These are phyloP conservation scores for Ardeotis arabs DNA, from an alignment of 2,113 vertebrate species.

Conservation along the genomic window DNA sequence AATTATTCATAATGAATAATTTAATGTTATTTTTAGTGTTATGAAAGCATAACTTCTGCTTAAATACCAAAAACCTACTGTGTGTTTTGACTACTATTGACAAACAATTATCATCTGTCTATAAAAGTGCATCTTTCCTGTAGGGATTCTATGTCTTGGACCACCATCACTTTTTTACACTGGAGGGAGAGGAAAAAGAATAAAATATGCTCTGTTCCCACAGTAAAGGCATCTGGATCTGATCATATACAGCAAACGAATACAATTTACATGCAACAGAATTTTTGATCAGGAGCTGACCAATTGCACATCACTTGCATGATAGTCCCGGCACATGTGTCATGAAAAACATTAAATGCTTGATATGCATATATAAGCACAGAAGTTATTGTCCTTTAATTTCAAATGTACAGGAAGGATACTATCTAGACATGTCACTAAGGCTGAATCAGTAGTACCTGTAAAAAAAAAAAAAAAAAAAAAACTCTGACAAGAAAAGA, in stretches of 20 bases:
- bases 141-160: not conserved
- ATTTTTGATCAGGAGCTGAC: not conserved
- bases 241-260: not conserved
- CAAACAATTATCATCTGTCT: not conserved
- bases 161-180: not conserved
- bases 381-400: not conserved
- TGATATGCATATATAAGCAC: not conserved
- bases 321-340: not conserved
- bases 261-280: not conserved
- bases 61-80: not conserved
- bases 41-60: not conserved
- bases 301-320: not conserved
- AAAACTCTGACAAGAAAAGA: not conserved
- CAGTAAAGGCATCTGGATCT: not conserved
- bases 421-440: not conserved
- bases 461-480: not conserved
- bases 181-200: not conserved
- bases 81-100: not conserved
- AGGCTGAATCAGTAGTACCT: not conserved
- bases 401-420: not conserved
- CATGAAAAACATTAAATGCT: not conserved
- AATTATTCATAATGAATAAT: not conserved
- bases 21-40: not conserved
- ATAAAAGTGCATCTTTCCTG: not conserved
- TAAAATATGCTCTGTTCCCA: not conserved